These are phyloP conservation scores for Oceanodroma leucorhoa DNA, from an alignment of 2,797 vertebrate species.

Conservation along the genomic window DNA sequence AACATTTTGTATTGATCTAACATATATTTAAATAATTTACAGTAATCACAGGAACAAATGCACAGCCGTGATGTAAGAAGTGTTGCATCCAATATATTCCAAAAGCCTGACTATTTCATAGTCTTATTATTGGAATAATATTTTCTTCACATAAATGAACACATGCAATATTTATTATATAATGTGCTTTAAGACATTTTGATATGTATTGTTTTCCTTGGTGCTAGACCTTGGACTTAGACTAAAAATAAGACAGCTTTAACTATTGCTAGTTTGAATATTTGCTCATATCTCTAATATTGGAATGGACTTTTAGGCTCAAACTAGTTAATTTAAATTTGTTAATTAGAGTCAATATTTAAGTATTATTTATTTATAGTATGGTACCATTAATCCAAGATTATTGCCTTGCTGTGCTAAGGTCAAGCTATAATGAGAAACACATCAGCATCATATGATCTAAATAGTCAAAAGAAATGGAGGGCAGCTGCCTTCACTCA, in stretches of 20 bases:
- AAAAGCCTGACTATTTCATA: background rate
- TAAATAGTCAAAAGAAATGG: background rate
- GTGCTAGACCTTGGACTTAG: background rate
- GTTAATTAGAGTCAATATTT: background rate
- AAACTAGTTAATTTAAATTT: background rate
- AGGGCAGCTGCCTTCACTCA: background rate
- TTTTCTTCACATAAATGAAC: background rate
- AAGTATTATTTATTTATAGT: background rate
- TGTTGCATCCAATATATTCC: background rate
- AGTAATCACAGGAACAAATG: background rate
- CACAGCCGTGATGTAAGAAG: background rate
- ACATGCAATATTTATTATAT: rapidly evolving
- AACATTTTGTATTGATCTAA: background rate
- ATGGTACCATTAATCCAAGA: background rate
- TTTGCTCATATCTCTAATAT: background rate
- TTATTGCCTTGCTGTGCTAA: background rate
- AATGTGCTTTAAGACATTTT: background rate
- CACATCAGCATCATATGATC: background rate
- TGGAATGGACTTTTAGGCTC: background rate
- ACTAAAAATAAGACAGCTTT: background rate
- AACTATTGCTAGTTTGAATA: background rate
- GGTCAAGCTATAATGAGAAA: background rate
- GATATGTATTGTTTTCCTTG: background rate
- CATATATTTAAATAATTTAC: background rate
- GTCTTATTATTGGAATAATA: background rate